These are phyloP conservation scores for Norana najaformis DNA, from an alignment of 2,888 invertebrate genomes.

Conservation along the genomic window DNA sequence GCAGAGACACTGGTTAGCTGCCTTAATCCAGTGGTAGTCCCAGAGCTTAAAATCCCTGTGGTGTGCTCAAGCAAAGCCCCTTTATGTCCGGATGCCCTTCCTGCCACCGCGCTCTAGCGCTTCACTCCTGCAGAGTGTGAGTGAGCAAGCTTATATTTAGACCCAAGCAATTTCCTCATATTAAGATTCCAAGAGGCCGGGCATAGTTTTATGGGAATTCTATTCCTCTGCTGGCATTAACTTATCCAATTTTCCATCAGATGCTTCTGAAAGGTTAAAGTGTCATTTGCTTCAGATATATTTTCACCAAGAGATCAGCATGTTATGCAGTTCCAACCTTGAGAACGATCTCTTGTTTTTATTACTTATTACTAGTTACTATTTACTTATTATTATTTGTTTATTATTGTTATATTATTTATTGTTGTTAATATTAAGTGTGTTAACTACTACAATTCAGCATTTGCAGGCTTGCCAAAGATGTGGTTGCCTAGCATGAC, in stretches of 20 bases:
- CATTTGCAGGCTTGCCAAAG: no score
- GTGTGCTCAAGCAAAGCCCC: background rate
- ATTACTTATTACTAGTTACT: background rate
- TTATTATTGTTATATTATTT: no score
- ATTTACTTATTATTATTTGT: background rate
- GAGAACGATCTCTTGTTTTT: background rate
- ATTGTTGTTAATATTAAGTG: background rate
- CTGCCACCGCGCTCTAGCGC: background rate
- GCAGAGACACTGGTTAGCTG: background rate
- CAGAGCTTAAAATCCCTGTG: background rate
- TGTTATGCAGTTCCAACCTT: background rate
- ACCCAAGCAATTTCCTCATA: background rate
- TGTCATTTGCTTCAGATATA: background rate
- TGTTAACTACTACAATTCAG: background rate
- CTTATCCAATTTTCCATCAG: background rate
- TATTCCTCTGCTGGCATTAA: background rate
- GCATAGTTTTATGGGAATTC: background rate
- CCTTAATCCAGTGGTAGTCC: background rate
- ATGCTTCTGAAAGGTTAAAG: background rate
- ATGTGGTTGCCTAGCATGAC: no score
- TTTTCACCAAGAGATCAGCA: background rate
- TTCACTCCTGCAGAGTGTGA: background rate
- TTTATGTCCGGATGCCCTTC: conserved; percentile 4
- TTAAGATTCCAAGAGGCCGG: conserved; percentile 5
- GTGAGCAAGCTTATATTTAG: background rate